A percentile compares a stretch with the other conserved stretches of the same genome.
Conservation (phyloP, 1,140 invertebrate species). For the Nasonia giraulti region DNA sequence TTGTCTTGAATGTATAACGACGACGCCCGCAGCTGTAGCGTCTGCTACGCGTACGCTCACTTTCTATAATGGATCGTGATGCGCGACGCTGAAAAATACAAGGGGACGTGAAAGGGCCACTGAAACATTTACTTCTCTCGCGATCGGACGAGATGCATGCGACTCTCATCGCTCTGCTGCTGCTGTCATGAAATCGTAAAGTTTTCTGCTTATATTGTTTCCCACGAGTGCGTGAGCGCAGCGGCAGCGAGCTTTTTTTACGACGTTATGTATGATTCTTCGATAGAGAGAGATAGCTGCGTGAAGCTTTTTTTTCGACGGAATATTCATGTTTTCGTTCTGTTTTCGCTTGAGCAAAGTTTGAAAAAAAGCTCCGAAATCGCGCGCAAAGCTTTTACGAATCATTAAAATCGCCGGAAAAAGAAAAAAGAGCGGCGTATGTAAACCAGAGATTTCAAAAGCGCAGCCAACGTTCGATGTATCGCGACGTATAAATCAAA, state of each 20-base stretch:
- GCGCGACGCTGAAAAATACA: neutral
- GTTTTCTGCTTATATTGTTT: neutral
- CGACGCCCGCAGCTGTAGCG: neutral
- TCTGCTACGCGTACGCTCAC: neutral
- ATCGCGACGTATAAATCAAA: neutral
- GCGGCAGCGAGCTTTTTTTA: neutral
- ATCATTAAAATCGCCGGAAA: too few relatives aligned
- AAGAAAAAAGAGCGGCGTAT: too few relatives aligned
- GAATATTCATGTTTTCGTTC: neutral
- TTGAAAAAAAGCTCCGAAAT: too few relatives aligned
- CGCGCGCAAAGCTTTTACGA: too few relatives aligned
- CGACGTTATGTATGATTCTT: neutral
- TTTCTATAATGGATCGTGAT: conserved; percentile 20
- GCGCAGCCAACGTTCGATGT: neutral
- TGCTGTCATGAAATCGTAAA: neutral
- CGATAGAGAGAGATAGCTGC: neutral
- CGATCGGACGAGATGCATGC: neutral
- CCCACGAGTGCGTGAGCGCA: too few relatives aligned
- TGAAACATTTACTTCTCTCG: conserved; percentile 24
- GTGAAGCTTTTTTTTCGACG: too few relatives aligned
- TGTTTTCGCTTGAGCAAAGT: neutral
- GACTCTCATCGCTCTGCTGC: neutral
- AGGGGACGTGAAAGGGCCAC: neutral
- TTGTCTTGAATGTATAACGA: conserved; percentile 14
- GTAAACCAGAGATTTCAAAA: neutral